Conservation (phyloP, 2,113 vertebrate genomes). For the Hippocampus guttulatus region DNA sequence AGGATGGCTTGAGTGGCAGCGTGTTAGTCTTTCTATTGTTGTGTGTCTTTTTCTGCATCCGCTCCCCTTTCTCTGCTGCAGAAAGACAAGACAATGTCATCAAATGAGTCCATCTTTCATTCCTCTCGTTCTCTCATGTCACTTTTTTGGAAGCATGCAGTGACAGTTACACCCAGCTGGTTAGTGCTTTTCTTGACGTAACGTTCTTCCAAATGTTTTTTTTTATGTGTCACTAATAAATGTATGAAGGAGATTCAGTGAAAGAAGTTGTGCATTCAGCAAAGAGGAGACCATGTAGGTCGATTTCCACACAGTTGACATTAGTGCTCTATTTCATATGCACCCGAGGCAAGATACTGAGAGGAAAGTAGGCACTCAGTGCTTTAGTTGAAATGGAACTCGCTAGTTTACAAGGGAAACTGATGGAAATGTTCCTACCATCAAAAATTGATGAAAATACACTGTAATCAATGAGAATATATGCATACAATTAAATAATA, state of each 20-base stretch:
- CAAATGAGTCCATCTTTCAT: not conserved
- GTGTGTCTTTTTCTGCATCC: constrained; percentile 23
- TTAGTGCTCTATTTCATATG: constrained; percentile 19
- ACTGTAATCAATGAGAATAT: not conserved
- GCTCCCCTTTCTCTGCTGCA: constrained; percentile 31
- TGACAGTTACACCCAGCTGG: not conserved
- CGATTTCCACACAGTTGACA: constrained; percentile 1
- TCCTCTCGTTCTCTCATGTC: constrained; percentile 8
- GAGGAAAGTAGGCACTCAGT: constrained; percentile 4
- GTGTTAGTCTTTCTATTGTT: constrained; percentile 20
- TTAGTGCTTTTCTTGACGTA: not conserved
- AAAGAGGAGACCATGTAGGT: constrained; percentile 11
- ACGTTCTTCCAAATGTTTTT: not conserved
- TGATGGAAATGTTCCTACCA: not conserved
- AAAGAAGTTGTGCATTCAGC: not conserved
- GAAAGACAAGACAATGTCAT: constrained; percentile 27
- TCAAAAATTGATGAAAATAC: not conserved
- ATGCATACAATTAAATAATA: not conserved
- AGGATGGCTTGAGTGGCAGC: constrained; percentile 21
- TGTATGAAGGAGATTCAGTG: not conserved
- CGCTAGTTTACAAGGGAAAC: constrained; percentile 5
- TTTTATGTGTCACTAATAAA: constrained; percentile 9
- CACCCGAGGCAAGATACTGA: constrained; percentile 13
- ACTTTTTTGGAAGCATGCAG: not conserved
- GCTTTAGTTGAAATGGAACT: constrained; percentile 12